Evolutionary conservation across 2,888 invertebrate species (phyloP), one percentile per base, ranked within the genome.

Genomic region (Formica aserva): DNA sequence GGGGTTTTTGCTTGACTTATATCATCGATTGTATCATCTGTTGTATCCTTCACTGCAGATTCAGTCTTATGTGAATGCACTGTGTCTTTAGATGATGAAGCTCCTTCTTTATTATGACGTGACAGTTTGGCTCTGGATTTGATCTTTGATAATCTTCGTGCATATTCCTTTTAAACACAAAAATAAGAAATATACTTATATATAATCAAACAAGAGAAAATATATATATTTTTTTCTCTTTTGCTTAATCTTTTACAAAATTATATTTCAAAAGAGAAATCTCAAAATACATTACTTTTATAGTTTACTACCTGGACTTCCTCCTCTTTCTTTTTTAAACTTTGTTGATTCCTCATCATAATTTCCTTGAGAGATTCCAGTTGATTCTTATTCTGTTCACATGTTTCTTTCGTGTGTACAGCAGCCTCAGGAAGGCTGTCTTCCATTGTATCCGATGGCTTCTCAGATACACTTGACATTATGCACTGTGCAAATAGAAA

Each of bases 141-240:
- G 72, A 95, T 95, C 90, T 94, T 94, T 1, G 95, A 94, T 26
- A 95, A 91, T 85, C 94, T 95, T 60, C 92, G 94, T 5, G 94
- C 95, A 87, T 95, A 94, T 90, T 94, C 95, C 95, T 48, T 48
- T 48, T 95, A 69, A 18, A 75, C 86, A 81, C 65, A 83, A 48
- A 48, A 48, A 48, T 48, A 48, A 48, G 8, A 67, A 29, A 45
- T 45, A 52, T 32, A 29, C 8, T 32, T n/a, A 48, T 48, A 15
- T 32, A n/a, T 6, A 69, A 69, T 69, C n/a, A n/a, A 48, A 5
- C 38, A 48, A 6, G 18, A 48, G 18, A 32, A 32, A 32, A 32
- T 32, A 6, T 3, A 6, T 3, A 18, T 48, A 48, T 48, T 6
- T 18, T 18, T 45, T 15, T 32, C 32, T 32, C 32, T 32, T 15